These are phyloP conservation scores for Microtus montanus DNA, from an alignment of 2,113 vertebrate genomes.

Conservation along the genomic window DNA sequence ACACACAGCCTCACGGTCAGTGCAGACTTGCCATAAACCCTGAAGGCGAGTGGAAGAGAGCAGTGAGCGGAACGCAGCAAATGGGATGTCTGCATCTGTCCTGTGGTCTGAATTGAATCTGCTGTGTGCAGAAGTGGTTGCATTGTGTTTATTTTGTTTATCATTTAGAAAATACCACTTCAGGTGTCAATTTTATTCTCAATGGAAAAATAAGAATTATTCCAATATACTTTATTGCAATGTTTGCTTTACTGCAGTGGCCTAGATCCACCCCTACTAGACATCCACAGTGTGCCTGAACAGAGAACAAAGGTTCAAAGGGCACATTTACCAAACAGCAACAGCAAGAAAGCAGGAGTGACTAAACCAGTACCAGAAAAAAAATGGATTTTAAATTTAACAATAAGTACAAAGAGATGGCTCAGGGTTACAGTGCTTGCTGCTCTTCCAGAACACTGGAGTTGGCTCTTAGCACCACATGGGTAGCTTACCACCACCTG, in stretches of 20 bases:
- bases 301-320: neutral
- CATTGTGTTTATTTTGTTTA: neutral
- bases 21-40: neutral
- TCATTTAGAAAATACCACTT: neutral
- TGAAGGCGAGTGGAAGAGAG: neutral
- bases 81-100: neutral
- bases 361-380: neutral
- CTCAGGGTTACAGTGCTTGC: neutral
- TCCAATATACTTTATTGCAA: neutral
- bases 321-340: neutral
- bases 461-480: neutral
- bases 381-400: neutral
- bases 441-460: neutral
- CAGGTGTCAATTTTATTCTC: neutral
- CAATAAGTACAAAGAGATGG: neutral
- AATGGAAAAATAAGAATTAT: neutral
- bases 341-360: neutral
- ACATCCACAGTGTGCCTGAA: neutral
- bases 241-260: neutral
- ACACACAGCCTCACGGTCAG: neutral
- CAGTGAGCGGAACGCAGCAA: neutral
- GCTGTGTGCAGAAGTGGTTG: neutral
- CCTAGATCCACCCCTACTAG: neutral
- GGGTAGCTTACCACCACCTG: neutral
- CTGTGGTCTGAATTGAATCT: neutral